Evolutionary conservation across 1,140 invertebrate species (phyloP).

Genomic region (Caligus rogercresseyi): DNA sequence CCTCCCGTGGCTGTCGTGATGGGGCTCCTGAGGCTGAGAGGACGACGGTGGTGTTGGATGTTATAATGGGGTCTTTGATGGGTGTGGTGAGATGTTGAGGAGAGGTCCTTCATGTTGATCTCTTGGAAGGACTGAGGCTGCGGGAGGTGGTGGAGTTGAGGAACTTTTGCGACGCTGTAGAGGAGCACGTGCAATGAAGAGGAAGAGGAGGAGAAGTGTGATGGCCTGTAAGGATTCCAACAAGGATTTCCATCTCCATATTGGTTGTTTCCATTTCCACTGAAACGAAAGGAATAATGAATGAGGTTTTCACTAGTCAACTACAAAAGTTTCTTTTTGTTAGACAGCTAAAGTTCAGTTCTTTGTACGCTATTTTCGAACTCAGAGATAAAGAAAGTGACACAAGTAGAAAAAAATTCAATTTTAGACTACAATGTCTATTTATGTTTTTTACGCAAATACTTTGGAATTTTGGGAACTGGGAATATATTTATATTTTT

Average conservation of each 20-base stretch:
- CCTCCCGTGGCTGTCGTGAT: not conserved
- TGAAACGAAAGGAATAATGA: not conserved
- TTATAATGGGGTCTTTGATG: not conserved
- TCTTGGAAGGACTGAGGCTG: conserved; percentile 27
- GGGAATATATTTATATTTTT: too few species aligned
- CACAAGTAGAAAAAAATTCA: too few species aligned
- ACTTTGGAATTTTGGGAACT: too few species aligned
- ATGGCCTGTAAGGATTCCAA: conserved; percentile 53
- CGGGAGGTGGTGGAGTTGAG: conserved; percentile 11
- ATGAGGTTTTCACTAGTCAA: not conserved
- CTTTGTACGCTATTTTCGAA: too few species aligned
- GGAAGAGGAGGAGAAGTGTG: conserved; percentile 47
- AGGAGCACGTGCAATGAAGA: conserved; percentile 45
- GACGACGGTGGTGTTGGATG: not conserved
- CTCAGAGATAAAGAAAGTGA: too few species aligned
- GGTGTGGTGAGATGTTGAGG: not conserved
- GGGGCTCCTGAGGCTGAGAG: not conserved
- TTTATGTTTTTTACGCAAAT: too few species aligned
- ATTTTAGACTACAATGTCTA: too few species aligned
- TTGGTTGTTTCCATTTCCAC: not conserved
- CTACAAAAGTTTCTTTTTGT: not conserved
- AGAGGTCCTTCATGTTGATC: conserved; percentile 34
- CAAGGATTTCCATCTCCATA: conserved; percentile 44
- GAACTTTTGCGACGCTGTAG: conserved; percentile 34
- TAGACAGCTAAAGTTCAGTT: too few species aligned